phyloP scores from a whole-genome alignment of 2,888 invertebrate species.

The Apodemia hepburni region DNA sequence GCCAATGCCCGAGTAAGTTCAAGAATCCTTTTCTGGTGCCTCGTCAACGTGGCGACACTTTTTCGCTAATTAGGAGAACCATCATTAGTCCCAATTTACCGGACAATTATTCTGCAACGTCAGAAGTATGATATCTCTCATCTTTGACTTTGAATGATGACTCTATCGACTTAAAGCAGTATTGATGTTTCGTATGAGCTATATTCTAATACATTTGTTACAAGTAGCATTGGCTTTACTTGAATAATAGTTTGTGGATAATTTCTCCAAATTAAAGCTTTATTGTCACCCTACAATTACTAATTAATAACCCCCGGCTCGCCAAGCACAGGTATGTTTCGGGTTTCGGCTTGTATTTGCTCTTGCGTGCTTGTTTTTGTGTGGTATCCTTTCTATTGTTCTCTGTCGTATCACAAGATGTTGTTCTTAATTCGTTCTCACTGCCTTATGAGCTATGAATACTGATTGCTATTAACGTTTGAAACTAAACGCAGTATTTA shows the following conservation, averaged over 20 bases:
- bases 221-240: background rate
- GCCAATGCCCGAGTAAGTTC: slow-evolving; percentile 70
- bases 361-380: slow-evolving; percentile 64
- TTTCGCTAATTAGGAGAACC: slow-evolving; percentile 75
- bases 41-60: slow-evolving; percentile 62
- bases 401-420: slow-evolving; percentile 69
- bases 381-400: slow-evolving; percentile 66
- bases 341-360: slow-evolving; percentile 49
- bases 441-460: slow-evolving; percentile 67
- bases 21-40: slow-evolving; percentile 70
- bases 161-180: background rate
- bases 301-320: slow-evolving; percentile 64
- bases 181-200: background rate
- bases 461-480: slow-evolving; percentile 49
- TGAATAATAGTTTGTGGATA: slow-evolving; percentile 9
- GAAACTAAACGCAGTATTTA: slow-evolving; percentile 6
- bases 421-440: slow-evolving; percentile 74
- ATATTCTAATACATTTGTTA: background rate
- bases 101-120: slow-evolving; percentile 44
- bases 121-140: slow-evolving; percentile 11
- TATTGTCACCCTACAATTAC: slow-evolving; percentile 66
- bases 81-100: slow-evolving; percentile 63
- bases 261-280: slow-evolving; percentile 16
- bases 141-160: background rate
- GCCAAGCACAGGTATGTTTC: slow-evolving; percentile 49